These are phyloP conservation scores for Urechis unicinctus DNA, from an alignment of 2,888 invertebrate species.

Conservation along the genomic window DNA sequence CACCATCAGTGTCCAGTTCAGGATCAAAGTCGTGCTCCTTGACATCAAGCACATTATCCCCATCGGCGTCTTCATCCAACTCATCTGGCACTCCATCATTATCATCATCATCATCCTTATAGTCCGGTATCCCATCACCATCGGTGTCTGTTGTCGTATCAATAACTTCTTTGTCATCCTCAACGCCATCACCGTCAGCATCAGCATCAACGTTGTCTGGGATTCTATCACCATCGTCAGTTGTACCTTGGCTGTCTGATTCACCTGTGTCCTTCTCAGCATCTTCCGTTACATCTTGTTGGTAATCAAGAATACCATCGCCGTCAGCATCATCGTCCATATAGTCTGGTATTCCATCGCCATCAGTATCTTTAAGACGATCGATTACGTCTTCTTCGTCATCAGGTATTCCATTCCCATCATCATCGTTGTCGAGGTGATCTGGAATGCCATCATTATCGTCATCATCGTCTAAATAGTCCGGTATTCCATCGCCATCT, in stretches of 20 bases:
- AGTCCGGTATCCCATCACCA: constrained; percentile 14
- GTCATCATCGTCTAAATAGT: constrained; percentile 16
- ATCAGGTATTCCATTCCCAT: constrained; percentile 24
- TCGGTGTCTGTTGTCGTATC: constrained; percentile 34
- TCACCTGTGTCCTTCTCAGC: constrained; percentile 10
- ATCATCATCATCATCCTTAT: constrained; percentile 14
- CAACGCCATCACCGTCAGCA: constrained; percentile 7
- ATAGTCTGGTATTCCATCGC: constrained; percentile 20
- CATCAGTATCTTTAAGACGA: constrained; percentile 31
- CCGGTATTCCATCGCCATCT: constrained; percentile 24
- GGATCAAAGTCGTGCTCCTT: constrained; percentile 22
- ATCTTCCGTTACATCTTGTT: too few relatives aligned
- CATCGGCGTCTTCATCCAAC: constrained; percentile 28
- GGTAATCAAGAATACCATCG: constrained; percentile 16
- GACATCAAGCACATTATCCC: constrained; percentile 19
- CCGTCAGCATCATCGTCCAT: constrained; percentile 26
- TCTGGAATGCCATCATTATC: constrained; percentile 34
- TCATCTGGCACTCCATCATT: constrained; percentile 20
- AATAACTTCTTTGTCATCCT: constrained; percentile 27
- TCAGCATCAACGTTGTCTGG: constrained; percentile 7
- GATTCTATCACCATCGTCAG: constrained; percentile 10
- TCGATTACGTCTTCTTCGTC: constrained; percentile 25
- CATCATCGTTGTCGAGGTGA: constrained; percentile 28
- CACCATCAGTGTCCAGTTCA: constrained; percentile 15
- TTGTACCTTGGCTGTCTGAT: too few relatives aligned